These are phyloP conservation scores for Coptodon bakossiorum DNA, from an alignment of 2,113 vertebrate species.

Conservation along the genomic window DNA sequence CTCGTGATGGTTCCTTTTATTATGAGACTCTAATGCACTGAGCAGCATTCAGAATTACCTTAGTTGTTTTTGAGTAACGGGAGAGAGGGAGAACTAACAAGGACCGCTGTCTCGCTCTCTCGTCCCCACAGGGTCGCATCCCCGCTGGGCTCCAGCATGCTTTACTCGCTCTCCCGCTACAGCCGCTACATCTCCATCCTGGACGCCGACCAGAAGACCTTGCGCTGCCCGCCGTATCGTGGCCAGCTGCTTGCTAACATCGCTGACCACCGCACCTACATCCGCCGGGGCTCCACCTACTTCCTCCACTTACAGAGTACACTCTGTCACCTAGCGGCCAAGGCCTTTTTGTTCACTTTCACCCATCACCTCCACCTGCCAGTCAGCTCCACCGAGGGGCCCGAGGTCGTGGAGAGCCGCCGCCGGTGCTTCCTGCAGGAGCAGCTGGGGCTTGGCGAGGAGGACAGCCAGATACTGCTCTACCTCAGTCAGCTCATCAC, in stretches of 20 bases:
- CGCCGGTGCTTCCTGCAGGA: constrained; percentile 69
- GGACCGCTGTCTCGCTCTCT: not conserved
- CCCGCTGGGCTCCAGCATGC: constrained; percentile 72
- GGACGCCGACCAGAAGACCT: constrained; percentile 89
- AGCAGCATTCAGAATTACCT: rapidly evolving
- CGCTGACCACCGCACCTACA: constrained; percentile 90
- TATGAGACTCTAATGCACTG: not conserved
- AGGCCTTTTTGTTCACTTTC: constrained; percentile 91
- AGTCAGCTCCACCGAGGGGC: constrained; percentile 70
- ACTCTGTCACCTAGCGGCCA: constrained; percentile 84
- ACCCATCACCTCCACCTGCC: constrained; percentile 94
- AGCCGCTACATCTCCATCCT: constrained; percentile 90
- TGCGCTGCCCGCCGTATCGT: constrained; percentile 84
- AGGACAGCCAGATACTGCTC: constrained; percentile 85
- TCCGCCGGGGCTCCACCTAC: constrained; percentile 92
- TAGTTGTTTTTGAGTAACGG: not conserved
- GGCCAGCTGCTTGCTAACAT: constrained; percentile 80
- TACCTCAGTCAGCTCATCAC: constrained; percentile 91
- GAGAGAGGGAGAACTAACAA: not conserved
- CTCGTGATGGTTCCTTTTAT: not conserved
- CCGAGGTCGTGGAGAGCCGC: constrained; percentile 41
- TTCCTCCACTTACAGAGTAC: constrained; percentile 85
- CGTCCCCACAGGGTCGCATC: constrained; percentile 75
- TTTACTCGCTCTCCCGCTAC: constrained; percentile 86
- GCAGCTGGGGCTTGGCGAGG: constrained; percentile 82